phyloP scores from a whole-genome alignment of 2,113 vertebrate genomes.

The Cathartes aura region DNA sequence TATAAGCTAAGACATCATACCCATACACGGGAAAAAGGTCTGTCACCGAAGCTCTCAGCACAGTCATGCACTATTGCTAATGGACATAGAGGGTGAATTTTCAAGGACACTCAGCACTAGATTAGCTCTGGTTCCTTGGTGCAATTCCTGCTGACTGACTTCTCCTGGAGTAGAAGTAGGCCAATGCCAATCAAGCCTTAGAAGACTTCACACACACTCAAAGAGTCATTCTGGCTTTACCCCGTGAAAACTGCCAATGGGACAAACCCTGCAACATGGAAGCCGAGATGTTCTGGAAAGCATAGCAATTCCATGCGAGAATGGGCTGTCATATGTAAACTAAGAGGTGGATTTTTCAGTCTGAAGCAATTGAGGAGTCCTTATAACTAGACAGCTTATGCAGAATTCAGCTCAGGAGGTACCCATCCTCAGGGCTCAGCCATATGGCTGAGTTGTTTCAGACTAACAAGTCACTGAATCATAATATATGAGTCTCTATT shows the following conservation, averaged over 20 bases:
- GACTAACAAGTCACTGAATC: not conserved
- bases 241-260: not conserved
- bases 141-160: not conserved
- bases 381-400: not conserved
- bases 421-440: not conserved
- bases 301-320: not conserved
- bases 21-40: fast-evolving
- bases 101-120: not conserved
- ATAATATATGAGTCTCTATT: not conserved
- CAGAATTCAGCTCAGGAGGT: not conserved
- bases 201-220: not conserved
- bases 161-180: not conserved
- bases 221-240: not conserved
- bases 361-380: not conserved
- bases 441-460: not conserved
- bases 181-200: not conserved
- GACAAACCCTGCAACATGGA: not conserved
- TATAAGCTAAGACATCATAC: not conserved
- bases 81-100: not conserved
- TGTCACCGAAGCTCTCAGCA: not conserved
- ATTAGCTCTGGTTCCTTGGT: not conserved
- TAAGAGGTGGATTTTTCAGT: not conserved
- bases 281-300: not conserved
- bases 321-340: not conserved
- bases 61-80: not conserved